Evolutionary conservation across 2,797 vertebrate species (phyloP).

Genomic region (Columba guinea): DNA sequence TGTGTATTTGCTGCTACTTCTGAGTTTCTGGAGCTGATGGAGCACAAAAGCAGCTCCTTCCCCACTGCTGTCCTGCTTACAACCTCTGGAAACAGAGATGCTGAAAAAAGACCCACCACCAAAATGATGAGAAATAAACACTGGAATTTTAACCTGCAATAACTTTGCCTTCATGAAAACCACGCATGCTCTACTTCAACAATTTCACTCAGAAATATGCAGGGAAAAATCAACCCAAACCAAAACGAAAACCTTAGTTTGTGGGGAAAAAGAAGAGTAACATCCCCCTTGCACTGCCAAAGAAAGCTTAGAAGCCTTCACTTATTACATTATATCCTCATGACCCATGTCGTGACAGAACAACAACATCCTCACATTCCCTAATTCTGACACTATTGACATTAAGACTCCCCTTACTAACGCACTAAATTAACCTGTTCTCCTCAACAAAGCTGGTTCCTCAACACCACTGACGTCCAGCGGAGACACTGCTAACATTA

Average conservation of each 20-base stretch:
- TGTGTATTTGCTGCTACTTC: not conserved
- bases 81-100: not conserved
- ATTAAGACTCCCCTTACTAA: not conserved
- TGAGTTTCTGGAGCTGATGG: not conserved
- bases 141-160: not conserved
- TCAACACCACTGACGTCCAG: rapidly evolving
- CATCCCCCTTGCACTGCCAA: not conserved
- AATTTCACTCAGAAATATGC: not conserved
- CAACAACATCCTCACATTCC: not conserved
- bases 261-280: not conserved
- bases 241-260: not conserved
- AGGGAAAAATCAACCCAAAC: no score
- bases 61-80: not conserved
- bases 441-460: not conserved
- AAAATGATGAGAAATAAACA: not conserved
- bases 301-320: not conserved
- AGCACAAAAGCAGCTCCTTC: not conserved
- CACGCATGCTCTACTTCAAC: not conserved
- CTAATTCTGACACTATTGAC: not conserved
- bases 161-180: not conserved
- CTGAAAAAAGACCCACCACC: not conserved
- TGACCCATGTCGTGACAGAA: not conserved
- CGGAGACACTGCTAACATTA: rapidly evolving
- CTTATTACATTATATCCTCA: not conserved
- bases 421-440: not conserved